Base-by-base conservation (phyloP, 2,113 vertebrate species). In the Bubo bubo region DNA sequence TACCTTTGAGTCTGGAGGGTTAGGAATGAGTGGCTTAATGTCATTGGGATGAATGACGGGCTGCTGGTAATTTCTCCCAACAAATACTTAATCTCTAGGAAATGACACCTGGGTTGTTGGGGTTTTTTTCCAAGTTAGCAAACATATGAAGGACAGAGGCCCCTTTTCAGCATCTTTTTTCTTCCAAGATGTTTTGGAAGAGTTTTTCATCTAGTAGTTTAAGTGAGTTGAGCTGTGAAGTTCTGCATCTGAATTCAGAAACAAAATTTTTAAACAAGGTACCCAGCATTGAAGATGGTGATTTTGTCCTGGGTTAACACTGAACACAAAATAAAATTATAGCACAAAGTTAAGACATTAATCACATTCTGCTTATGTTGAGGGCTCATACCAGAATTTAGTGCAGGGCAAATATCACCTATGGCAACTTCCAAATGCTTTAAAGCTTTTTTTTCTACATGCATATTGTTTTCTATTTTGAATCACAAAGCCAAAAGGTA, bases 121-220 rank as follows among this genome's bases (percentile, higher is more conserved):
- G 26, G 2, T 7, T 24, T 58, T 35, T 35, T 58, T 55, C 60
- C 83, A 23, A 23, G 35, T 35, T 66, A 67, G 39, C 28, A 70
- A 84, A n/a, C 7, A 4, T 2, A 0, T 10, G 60, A 63, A 84
- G 83, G 47, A 41, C 41, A 3, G 1, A 3, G 47, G 6, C 16
- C 23, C 19, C 56, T 80, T 64, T 23, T 47, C 82, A 86, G 79
- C 79, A 80, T 59, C 72, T 37, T 27, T 64, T 77, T 14, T 41
- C 74, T 67, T 77, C 75, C 79, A 1, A 0, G 3, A 7, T 0
- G 2, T 50, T 70, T 30, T 41, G 43, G 82, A 73, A 77, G 84
- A 84, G 32, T 62, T 67, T 89, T 68, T 68, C 34, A 19, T 59
- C 41, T 12, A 19, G 41, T 23, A 67, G 27, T 43, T 79, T 35